Base-by-base conservation (phyloP, 1,140 invertebrate genomes). In the Hydropsyche tenuis region DNA sequence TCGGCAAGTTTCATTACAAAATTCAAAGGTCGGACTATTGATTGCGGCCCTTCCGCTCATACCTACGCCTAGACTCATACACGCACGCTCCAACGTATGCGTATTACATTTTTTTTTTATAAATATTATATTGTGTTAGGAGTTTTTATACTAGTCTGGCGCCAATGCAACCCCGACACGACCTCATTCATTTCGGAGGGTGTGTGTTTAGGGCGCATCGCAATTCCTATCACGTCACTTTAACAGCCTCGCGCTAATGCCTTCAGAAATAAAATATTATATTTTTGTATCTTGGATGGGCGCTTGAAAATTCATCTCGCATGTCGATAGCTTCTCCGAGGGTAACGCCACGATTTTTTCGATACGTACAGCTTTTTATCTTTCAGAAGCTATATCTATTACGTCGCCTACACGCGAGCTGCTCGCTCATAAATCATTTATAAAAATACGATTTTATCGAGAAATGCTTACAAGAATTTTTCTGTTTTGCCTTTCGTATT, bases 181-280 rank as follows among this genome's bases (percentile, higher is more conserved):
- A 23, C 68, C 43, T 70, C 20, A 70, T 70, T 70, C 68, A 70
- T 70, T 69, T 72, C 23, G 43, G 60, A 7, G 63, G 64, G 56
- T 23, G 65, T 62, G 51, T 69, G 72, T 73, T 69, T 66, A 23
- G 65, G 65, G 46, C 18, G 23, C 72, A 69, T 73, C 65, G 43
- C 22, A 46, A 73, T 73, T 73, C 72, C 64, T 46, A 69, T 73
- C 72, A 73, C 72, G 72, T 73, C 37, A 69, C 72, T 51, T 48
- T 60, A 66, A 73, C 72, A 68, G 51, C 64, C 65, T 16, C 72
- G 16, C 16, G 45, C 68, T 73, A 73, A 73, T 73, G 65, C 72
- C 64, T 56, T 68, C 27, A 56, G 72, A 73, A 69, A 73, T 73
- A 72, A 73, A 65, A 73, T 73, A 73, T 66, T 66, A 73, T 73